Conservation (phyloP, 2,113 vertebrate species). For the Cyanocitta stelleri region DNA sequence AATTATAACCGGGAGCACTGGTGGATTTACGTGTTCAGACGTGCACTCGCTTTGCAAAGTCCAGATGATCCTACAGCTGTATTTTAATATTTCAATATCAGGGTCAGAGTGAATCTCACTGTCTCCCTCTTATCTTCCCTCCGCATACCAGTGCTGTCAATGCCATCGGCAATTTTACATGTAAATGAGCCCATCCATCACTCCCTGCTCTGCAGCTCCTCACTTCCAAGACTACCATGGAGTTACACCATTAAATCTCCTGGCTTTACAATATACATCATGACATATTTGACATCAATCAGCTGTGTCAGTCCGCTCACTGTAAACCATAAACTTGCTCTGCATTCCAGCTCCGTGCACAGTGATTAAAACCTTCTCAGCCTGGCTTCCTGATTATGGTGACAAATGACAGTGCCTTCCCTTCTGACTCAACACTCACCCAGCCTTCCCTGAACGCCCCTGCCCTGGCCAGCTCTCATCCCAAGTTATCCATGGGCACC, state of each 20-base stretch:
- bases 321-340: conserved; percentile 76
- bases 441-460: background rate
- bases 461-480: background rate
- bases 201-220: conserved; percentile 67
- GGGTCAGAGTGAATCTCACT: conserved; percentile 69
- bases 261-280: conserved; percentile 80
- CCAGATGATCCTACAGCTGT: conserved; percentile 67
- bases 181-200: conserved; percentile 82
- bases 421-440: background rate
- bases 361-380: conserved; percentile 73
- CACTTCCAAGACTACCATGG: conserved; percentile 70
- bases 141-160: conserved; percentile 73
- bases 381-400: conserved; percentile 65
- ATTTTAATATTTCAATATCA: conserved; percentile 70
- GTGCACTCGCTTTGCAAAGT: background rate
- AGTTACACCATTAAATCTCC: conserved; percentile 80
- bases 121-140: conserved; percentile 69
- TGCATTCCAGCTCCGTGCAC: conserved; percentile 59
- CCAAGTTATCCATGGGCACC: background rate
- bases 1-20: background rate
- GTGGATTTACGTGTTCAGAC: background rate
- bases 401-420: conserved; percentile 59
- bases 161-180: conserved; percentile 81
- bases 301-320: conserved; percentile 77
- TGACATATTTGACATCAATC: conserved; percentile 84